Evolutionary conservation across 2,797 vertebrate genomes (phyloP), one percentile per base, ranked within the genome.

Genomic region (Australoheros facetus): DNA sequence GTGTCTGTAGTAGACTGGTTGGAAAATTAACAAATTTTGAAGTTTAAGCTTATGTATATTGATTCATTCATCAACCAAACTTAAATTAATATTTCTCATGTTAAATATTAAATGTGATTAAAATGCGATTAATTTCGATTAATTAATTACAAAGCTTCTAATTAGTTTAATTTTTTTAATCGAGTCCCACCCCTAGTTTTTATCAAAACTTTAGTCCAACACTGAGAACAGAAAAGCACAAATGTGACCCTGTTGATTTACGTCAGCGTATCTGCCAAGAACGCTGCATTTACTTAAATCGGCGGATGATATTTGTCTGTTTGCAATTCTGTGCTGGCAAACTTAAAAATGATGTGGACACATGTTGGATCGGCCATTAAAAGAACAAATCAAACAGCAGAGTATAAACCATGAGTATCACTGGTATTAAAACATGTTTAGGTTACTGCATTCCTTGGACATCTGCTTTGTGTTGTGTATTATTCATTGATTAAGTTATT

Each of bases 321-420:
- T 34, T 8, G 34, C 6, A 60, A n/a, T 60, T 37, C 13, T 19
- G n/a, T 37, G 32, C 34, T 60, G 48, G 17, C 48, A 19, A 53
- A 53, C 48, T 19, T n/a, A 39, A 60, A 39, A 62, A 62, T 42
- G 42, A 37, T 17, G 5, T 32, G 28, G 28, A 17, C 37, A 0
- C 6, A 21, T 39, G 58, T 21, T 39, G 32, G 19, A 13, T 12
- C 14, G 11, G 32, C 59, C 21, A 3, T 10, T 62, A 62, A 62
- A 62, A 37, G 34, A 5, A 17, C 3, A 16, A 16, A 48, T 48
- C 14, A 13, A 62, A 16, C 8, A 26, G 23, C 11, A 23, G 59
- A 62, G 11, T 62, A 14, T n/a, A 23, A 9, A 0, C 34, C 17
- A 0, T 12, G 17, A 32, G 19, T 16, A 37, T 62, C 4, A 23